Base-by-base conservation (phyloP, 2,888 invertebrate species). In the Euzetes globulus region DNA sequence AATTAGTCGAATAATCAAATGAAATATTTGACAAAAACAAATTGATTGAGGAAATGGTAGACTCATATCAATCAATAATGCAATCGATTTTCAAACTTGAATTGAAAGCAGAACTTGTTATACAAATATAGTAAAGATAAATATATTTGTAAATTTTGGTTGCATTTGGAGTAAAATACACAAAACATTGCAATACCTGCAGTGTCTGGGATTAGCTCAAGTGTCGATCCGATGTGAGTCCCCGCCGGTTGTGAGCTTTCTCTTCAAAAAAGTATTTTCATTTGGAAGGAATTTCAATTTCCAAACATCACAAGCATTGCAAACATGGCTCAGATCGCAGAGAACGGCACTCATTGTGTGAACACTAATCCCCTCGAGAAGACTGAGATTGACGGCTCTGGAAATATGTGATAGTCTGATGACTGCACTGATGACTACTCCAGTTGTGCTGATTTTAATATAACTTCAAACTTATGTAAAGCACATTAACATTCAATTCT, bases 241-340 rank as follows among this genome's bases (percentile, higher is more conserved):
- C 41, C 63, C 68, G 19, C 50, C 50, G 60, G 33, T 63, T 41
- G 41, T 37, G 41, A 68, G 41, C 68, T 68, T 68, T 37, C 41
- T 41, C 41, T 68, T 19, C 68, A 68, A 41, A 41, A 41, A 41
- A 22, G 33, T 22, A 68, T 68, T 68, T 68, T 68, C 41, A 68
- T 68, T 68, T 41, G 68, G 9, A n/a, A 68, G 68, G 68, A 68
- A 68, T 68, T 68, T 68, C 68, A 68, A 68, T 68, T 68, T 68
- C 37, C 22, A 37, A 15, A 37, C 41, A 29, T 2, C 29, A 15
- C 33, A n/a, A 19, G 27, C 33, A 33, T 60, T 6, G 17, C 29
- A 33, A 13, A 60, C 60, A 60, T 58, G 19, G 22, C 60, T n/a
- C 13, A 60, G 17, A 27, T 9, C 33, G 11, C 33, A 29, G 17